These are phyloP conservation scores for Erethizon dorsatum DNA, from an alignment of 2,797 vertebrate genomes.

Conservation along the genomic window DNA sequence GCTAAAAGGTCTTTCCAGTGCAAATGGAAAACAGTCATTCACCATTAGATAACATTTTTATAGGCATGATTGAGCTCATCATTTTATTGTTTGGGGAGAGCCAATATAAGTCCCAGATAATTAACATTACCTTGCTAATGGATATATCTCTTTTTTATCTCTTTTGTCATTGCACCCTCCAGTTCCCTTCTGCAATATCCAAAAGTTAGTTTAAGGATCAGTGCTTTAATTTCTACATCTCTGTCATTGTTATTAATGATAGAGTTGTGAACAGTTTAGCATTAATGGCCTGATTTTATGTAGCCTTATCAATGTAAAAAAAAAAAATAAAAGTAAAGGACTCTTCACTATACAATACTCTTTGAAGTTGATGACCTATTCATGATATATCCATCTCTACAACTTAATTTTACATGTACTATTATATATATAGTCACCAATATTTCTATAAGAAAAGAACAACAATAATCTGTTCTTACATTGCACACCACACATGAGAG, in stretches of 20 bases:
- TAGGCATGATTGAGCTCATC: conserved; percentile 26
- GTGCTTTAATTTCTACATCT: not conserved
- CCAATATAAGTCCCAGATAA: not conserved
- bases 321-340: not conserved
- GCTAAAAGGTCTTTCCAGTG: conserved; percentile 44
- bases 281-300: not conserved
- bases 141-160: not conserved
- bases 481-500: not conserved
- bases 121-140: conserved; percentile 44
- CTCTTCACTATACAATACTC: not conserved
- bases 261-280: not conserved
- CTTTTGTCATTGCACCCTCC: not conserved
- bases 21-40: conserved; percentile 61
- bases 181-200: not conserved
- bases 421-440: not conserved
- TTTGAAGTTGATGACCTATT: not conserved
- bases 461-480: not conserved
- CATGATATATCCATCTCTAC: not conserved
- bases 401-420: conserved; percentile 42
- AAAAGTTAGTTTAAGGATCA: not conserved
- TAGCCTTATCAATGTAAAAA: not conserved
- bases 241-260: not conserved
- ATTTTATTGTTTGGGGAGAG: not conserved
- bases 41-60: conserved; percentile 66
- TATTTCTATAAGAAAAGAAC: conserved; percentile 58